Percentiles rank a stretch among this genome's conserved stretches.
Conservation (phyloP, 1,140 invertebrate species). For the Venturia canescens region DNA sequence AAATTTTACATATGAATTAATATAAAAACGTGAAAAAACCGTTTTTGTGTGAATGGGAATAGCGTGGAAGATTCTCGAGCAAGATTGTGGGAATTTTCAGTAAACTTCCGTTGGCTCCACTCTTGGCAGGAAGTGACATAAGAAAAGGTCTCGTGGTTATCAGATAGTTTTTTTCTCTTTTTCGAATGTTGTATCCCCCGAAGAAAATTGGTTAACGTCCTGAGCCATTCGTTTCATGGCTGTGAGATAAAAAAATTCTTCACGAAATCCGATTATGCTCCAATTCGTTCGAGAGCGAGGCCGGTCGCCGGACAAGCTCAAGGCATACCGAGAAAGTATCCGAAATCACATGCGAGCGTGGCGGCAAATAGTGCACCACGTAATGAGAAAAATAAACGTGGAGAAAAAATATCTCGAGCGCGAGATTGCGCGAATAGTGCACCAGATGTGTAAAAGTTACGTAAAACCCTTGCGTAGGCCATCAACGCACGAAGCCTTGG, state of each 20-base stretch:
- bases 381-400: neutral
- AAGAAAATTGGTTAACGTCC: neutral
- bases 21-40: neutral
- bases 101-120: neutral
- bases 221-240: neutral
- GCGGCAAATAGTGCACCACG: neutral
- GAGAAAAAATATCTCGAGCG: neutral
- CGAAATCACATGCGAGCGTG: neutral
- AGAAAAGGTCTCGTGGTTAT: constrained; percentile 40
- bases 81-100: neutral
- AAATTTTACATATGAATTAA: too few relatives aligned
- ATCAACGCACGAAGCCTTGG: neutral
- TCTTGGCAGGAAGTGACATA: constrained; percentile 42
- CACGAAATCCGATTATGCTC: neutral
- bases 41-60: neutral
- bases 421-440: neutral
- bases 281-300: neutral
- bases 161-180: constrained; percentile 34
- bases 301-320: too few relatives aligned
- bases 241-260: neutral
- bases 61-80: neutral
- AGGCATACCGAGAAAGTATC: neutral
- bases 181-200: neutral
- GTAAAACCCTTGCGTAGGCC: neutral
- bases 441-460: neutral